Evolutionary conservation across 2,888 invertebrate species (phyloP).

Genomic region (Pseudococcus viburni): DNA sequence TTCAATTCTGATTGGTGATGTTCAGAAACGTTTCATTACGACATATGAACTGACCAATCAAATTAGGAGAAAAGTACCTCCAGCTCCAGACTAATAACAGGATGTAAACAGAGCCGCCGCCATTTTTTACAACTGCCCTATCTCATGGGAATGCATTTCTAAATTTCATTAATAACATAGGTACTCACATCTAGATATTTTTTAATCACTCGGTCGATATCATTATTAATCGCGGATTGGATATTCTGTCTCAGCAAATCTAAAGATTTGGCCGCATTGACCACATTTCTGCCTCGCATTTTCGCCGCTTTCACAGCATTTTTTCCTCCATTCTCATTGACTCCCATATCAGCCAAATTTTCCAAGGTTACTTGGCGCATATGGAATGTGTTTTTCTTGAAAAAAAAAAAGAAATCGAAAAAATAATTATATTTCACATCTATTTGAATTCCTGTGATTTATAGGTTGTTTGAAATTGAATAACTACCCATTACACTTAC

Average conservation of each 20-base stretch:
- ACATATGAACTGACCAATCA: too few relatives aligned
- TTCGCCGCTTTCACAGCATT: slow-evolving; percentile 73
- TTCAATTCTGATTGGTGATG: too few relatives aligned
- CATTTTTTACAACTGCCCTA: too few relatives aligned
- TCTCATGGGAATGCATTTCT: too few relatives aligned
- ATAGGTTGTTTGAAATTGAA: not conserved
- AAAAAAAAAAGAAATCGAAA: too few relatives aligned
- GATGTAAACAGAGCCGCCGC: too few relatives aligned
- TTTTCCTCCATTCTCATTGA: slow-evolving; percentile 66
- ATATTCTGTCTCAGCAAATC: slow-evolving; percentile 83
- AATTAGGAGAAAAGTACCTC: too few relatives aligned
- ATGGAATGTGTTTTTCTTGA: slow-evolving; percentile 76
- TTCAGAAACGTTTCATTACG: too few relatives aligned
- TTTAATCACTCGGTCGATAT: slow-evolving; percentile 83
- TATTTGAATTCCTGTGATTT: not conserved
- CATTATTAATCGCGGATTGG: slow-evolving; percentile 83
- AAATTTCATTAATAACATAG: too few relatives aligned
- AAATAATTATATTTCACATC: too few relatives aligned
- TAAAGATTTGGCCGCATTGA: slow-evolving; percentile 81
- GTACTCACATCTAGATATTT: slow-evolving; percentile 81
- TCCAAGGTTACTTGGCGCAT: slow-evolving; percentile 82
- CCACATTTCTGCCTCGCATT: slow-evolving; percentile 73
- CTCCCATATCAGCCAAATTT: slow-evolving; percentile 73
- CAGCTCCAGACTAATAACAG: too few relatives aligned
- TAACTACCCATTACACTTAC: slow-evolving; percentile 27